phyloP scores from a whole-genome alignment of 2,113 vertebrate species.

The Lonchura striata region DNA sequence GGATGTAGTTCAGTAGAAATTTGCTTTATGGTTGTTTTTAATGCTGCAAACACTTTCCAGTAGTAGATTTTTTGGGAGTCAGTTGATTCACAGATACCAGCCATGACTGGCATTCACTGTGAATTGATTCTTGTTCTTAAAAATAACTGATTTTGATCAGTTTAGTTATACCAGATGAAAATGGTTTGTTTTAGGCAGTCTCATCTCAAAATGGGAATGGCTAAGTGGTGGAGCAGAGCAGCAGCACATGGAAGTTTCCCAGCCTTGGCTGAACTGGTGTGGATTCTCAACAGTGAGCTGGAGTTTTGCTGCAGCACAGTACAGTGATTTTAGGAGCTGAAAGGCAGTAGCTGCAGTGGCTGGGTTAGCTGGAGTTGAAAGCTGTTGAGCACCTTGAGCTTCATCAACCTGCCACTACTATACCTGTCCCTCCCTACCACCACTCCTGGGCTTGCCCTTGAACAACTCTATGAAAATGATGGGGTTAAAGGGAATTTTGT shows the following conservation, averaged over 20 bases:
- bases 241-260: accelerated
- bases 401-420: neutral
- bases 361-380: neutral
- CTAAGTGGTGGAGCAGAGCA: neutral
- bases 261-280: neutral
- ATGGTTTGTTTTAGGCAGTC: neutral
- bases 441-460: neutral
- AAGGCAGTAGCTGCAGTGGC: neutral
- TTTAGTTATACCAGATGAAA: neutral
- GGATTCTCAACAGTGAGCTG: neutral
- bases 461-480: neutral
- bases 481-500: neutral
- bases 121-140: neutral
- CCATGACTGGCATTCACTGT: neutral
- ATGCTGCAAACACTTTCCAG: neutral
- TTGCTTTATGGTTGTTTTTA: neutral
- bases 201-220: neutral
- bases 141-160: neutral
- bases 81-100: neutral
- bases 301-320: neutral
- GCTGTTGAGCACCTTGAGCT: neutral
- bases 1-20: neutral
- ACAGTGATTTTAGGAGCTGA: neutral
- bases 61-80: neutral
- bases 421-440: neutral